Base-by-base conservation (phyloP, 2,797 vertebrate species). In the Schizopygopsis pylzovi region DNA sequence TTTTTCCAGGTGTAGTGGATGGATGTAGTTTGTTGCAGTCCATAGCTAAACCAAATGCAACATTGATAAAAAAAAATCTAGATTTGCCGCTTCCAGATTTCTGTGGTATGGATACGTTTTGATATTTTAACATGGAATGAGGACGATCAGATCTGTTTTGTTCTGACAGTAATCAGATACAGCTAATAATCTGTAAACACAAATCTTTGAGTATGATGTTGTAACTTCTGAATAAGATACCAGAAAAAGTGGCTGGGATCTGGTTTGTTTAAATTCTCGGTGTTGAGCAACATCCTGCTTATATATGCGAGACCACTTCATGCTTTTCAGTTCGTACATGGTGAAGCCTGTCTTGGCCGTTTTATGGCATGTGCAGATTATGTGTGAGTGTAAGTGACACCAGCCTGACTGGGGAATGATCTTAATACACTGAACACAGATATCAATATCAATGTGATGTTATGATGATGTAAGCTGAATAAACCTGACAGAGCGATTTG, bases 31-130 rank as follows among this genome's bases (percentile, higher is more conserved):
- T 71, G 25, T 87, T 61, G 84, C 77, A 85, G 63, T 52, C 56
- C n/a, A 70, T 90, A 84, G 75, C 90, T 88, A 80, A 90, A 92
- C 91, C 90, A 91, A 91, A 92, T 33, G 85, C 43, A 83, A 77
- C 61, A 56, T 9, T 63, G 25, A 80, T 9, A 81, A n/a, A 43
- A 71, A 76, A 76, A 37, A 71, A 9, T 33, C 28, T 81, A 45
- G 54, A 59, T 79, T 79, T 78, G 47, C 71, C n/a, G 37, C 54
- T 63, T 75, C 70, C 22, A 22, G 45, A 6, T 70, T 68, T 39
- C 33, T 54, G 80, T 47, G 25, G 13, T 78, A 54, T 83, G 75
- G 33, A 79, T 77, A 20, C 22, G 20, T 81, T 73, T 75, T 43
- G 20, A 67, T 61, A 67, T 84, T 47, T 67, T 49, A 20, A 10